These are phyloP conservation scores for Octomys mimax DNA, from an alignment of 2,797 vertebrate genomes.

Conservation along the genomic window DNA sequence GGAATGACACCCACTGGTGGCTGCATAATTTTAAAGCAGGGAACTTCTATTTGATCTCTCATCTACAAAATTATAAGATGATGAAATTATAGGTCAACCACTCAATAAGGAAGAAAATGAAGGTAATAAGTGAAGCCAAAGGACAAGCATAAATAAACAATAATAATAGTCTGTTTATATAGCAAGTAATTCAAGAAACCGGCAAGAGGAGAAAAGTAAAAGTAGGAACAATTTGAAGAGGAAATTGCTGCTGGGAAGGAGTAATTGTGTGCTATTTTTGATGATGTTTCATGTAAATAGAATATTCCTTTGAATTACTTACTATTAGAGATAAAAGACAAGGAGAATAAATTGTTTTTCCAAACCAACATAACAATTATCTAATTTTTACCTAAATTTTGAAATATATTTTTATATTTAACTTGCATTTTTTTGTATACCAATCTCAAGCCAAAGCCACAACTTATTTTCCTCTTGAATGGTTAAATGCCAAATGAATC, in stretches of 20 bases:
- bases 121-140: not conserved
- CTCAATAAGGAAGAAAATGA: not conserved
- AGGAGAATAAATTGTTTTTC: not conserved
- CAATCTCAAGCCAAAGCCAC: not conserved
- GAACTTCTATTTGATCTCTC: not conserved
- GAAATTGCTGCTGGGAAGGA: not conserved
- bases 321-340: not conserved
- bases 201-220: not conserved
- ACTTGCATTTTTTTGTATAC: not conserved
- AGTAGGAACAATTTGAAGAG: not conserved
- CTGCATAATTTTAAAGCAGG: not conserved
- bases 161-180: too few relatives aligned
- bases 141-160: not conserved
- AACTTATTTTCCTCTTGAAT: not conserved
- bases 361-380: not conserved
- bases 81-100: not conserved
- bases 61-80: not conserved
- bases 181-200: not conserved
- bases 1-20: fast-evolving
- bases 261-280: not conserved
- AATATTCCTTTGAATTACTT: not conserved
- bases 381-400: not conserved
- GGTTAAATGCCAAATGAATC: not conserved
- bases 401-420: not conserved
- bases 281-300: not conserved